A percentile compares a stretch with the other conserved stretches of the same genome.
These are phyloP conservation scores for Spermophilus dauricus DNA, from an alignment of 2,113 vertebrate species.

Conservation along the genomic window DNA sequence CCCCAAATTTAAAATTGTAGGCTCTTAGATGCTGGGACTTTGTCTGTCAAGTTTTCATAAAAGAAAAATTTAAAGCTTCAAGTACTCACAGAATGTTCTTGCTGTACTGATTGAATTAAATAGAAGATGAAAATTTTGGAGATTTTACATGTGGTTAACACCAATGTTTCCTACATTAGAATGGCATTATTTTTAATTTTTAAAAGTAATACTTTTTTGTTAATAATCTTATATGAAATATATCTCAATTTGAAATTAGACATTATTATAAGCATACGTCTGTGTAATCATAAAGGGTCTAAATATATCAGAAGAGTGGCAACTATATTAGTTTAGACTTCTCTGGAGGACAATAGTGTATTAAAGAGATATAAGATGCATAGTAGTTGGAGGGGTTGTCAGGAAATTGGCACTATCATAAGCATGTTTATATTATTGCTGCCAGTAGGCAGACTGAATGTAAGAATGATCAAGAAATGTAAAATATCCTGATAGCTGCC, in stretches of 20 bases:
- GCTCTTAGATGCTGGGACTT: not conserved
- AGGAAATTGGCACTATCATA: slow-evolving; percentile 11
- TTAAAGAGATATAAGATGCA: not conserved
- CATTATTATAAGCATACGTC: not conserved
- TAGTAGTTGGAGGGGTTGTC: not conserved
- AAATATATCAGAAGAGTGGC: not conserved
- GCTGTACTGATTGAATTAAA: not conserved
- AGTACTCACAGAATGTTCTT: not conserved
- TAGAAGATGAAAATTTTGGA: not conserved
- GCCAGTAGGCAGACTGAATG: not conserved
- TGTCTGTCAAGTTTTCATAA: not conserved
- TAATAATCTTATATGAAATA: slow-evolving; percentile 17
- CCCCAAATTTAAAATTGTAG: not conserved
- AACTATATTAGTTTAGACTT: not conserved
- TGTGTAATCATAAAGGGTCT: not conserved
- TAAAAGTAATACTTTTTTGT: not conserved
- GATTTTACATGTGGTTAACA: not conserved
- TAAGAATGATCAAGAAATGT: not conserved
- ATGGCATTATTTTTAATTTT: not conserved
- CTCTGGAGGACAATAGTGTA: not conserved
- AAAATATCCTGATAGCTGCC: not conserved
- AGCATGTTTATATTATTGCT: not conserved
- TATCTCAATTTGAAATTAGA: not conserved
- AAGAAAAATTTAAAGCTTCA: not conserved
- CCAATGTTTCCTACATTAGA: not conserved